Percentiles rank a stretch among this genome's conserved stretches.
Conservation (phyloP, 2,797 vertebrate species). For the Channallabes apus region DNA sequence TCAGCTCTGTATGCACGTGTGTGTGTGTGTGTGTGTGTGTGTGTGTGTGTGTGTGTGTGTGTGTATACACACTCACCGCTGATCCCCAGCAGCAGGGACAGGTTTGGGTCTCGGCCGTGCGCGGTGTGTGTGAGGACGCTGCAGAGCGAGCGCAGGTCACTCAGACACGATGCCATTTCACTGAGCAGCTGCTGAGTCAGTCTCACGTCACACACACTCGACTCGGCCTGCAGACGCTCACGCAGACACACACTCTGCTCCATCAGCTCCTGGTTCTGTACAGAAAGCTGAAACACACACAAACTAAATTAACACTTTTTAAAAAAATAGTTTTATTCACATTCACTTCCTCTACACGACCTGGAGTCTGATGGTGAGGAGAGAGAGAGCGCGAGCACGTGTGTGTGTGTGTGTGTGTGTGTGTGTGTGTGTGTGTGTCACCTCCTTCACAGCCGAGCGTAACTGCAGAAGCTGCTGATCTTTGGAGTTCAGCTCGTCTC, state of each 20-base stretch:
- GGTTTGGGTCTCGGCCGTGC: constrained; percentile 92
- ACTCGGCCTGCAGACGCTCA: constrained; percentile 79
- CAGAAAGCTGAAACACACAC: constrained; percentile 78
- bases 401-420: no score
- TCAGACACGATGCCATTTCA: constrained; percentile 87
- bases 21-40: background rate
- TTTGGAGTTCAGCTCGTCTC: constrained; percentile 82
- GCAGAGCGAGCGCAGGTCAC: constrained; percentile 89
- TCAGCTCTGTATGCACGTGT: no score
- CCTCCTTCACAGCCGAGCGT: constrained; percentile 88
- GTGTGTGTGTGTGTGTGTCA: constrained; percentile 48
- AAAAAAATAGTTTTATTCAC: background rate
- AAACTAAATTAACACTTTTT: background rate
- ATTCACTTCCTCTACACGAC: no score
- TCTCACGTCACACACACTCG: constrained; percentile 58
- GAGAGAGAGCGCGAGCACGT: no score
- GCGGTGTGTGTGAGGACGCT: constrained; percentile 91
- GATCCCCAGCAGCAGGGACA: constrained; percentile 93
- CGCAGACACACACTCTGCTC: constrained; percentile 92
- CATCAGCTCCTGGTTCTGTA: constrained; percentile 94
- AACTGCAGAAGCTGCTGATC: constrained; percentile 84
- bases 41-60: background rate
- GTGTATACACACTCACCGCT: constrained; percentile 74
- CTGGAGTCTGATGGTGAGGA: no score
- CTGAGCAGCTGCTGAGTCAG: constrained; percentile 79